Percentiles rank a stretch among this genome's conserved stretches.
Conservation (phyloP, 92 coral and sea anemone species). For the Micromussa lordhowensis region DNA sequence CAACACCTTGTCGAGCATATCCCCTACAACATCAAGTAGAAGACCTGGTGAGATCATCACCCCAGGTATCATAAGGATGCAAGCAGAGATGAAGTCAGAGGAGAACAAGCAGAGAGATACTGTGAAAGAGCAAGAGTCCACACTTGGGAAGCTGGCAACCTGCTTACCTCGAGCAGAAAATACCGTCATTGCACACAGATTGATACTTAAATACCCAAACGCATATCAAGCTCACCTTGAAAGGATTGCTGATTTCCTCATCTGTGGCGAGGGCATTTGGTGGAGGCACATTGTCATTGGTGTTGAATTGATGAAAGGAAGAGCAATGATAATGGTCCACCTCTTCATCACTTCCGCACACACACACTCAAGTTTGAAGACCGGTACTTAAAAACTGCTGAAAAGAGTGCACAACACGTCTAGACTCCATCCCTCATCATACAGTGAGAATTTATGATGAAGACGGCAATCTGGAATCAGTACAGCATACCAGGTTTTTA, state of each 20-base stretch:
- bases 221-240: too few species aligned
- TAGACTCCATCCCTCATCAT: slow-evolving; percentile 37
- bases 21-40: slow-evolving; percentile 44
- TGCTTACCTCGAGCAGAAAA: slow-evolving; percentile 42
- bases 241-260: slow-evolving; percentile 50
- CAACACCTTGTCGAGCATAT: slow-evolving; percentile 25
- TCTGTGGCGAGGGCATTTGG: slow-evolving; percentile 56
- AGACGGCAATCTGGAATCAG: slow-evolving; percentile 17
- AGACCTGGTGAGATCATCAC: too few species aligned
- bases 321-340: slow-evolving; percentile 38
- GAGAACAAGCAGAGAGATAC: slow-evolving; percentile 1
- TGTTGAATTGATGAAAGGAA: slow-evolving; percentile 41
- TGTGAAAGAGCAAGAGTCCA: slow-evolving; percentile 38
- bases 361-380: slow-evolving; percentile 38
- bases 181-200: slow-evolving; percentile 30
- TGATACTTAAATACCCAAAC: slow-evolving; percentile 14
- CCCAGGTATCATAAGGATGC: too few species aligned
- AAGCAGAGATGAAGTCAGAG: too few species aligned
- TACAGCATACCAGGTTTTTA: neutral
- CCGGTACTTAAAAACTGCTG: slow-evolving; percentile 37
- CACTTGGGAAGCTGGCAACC: slow-evolving; percentile 47
- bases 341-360: slow-evolving; percentile 48
- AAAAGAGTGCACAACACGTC: slow-evolving; percentile 30
- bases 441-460: slow-evolving; percentile 29
- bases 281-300: slow-evolving; percentile 41